Conservation (phyloP, 2,113 vertebrate species). For the Piprites chloris region DNA sequence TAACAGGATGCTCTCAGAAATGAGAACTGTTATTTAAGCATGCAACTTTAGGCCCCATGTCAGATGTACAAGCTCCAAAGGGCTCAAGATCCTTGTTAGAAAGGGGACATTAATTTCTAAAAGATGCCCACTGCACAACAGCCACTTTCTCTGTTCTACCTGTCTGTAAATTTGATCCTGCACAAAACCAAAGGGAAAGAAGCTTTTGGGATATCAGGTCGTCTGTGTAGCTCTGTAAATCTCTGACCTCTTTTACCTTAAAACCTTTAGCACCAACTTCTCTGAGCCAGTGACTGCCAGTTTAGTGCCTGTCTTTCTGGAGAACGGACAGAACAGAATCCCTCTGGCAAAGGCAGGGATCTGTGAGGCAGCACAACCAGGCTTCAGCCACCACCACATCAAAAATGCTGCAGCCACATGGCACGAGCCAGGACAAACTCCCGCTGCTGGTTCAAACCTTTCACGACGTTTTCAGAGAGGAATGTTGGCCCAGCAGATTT, state of each 20-base stretch:
- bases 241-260: not conserved
- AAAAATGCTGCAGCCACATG: not conserved
- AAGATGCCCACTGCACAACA: not conserved
- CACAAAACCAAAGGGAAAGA: not conserved
- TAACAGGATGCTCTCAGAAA: not conserved
- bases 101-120: not conserved
- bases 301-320: not conserved
- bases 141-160: not conserved
- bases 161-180: not conserved
- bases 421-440: constrained; percentile 7
- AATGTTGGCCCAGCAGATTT: constrained; percentile 8
- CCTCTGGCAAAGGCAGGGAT: not conserved
- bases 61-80: not conserved
- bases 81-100: not conserved
- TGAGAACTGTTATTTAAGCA: not conserved
- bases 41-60: not conserved
- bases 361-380: not conserved
- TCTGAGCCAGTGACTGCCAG: not conserved
- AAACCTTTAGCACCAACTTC: not conserved
- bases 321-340: not conserved
- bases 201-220: not conserved
- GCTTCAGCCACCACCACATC: not conserved
- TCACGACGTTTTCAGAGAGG: not conserved
- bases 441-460: not conserved
- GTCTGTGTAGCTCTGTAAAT: not conserved